Percentiles rank a stretch among this genome's conserved stretches.
Evolutionary conservation across 2,113 vertebrate species (phyloP).

Genomic region (Alaudala cheleensis): DNA sequence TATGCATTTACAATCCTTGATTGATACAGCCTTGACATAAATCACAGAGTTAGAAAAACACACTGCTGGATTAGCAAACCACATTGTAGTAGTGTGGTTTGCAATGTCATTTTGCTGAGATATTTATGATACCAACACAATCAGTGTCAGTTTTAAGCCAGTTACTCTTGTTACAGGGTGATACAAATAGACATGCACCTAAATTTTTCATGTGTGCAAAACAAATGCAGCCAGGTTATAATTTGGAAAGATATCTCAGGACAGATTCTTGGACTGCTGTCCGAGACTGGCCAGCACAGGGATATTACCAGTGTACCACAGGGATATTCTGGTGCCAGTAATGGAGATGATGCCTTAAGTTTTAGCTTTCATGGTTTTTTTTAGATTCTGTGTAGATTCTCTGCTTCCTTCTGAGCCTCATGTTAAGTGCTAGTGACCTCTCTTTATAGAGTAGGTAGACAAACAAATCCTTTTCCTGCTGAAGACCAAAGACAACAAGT

Average conservation of each 20-base stretch:
- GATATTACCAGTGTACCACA: not conserved
- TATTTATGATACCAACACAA: not conserved
- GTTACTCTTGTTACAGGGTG: not conserved
- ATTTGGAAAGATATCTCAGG: not conserved
- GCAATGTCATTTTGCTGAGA: not conserved
- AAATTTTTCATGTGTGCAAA: not conserved
- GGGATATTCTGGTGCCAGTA: not conserved
- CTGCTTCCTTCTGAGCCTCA: too few relatives aligned
- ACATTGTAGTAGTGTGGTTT: not conserved
- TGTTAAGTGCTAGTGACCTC: too few relatives aligned
- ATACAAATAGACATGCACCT: not conserved
- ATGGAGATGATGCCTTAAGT: too few relatives aligned
- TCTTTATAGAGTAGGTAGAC: too few relatives aligned
- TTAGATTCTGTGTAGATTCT: too few relatives aligned
- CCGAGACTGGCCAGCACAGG: not conserved
- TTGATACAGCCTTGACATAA: constrained; percentile 27
- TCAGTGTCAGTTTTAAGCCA: not conserved
- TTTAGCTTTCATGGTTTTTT: too few relatives aligned
- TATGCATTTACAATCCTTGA: constrained; percentile 23
- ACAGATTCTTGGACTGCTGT: not conserved
- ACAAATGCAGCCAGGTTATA: not conserved
- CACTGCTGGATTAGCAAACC: constrained; percentile 7
- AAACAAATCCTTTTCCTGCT: too few relatives aligned
- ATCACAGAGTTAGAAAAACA: constrained; percentile 24
- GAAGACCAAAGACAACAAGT: too few relatives aligned